A percentile compares a stretch with the other conserved stretches of the same genome.
phyloP scores from a whole-genome alignment of 2,113 vertebrate genomes.

The Athene cunicularia region DNA sequence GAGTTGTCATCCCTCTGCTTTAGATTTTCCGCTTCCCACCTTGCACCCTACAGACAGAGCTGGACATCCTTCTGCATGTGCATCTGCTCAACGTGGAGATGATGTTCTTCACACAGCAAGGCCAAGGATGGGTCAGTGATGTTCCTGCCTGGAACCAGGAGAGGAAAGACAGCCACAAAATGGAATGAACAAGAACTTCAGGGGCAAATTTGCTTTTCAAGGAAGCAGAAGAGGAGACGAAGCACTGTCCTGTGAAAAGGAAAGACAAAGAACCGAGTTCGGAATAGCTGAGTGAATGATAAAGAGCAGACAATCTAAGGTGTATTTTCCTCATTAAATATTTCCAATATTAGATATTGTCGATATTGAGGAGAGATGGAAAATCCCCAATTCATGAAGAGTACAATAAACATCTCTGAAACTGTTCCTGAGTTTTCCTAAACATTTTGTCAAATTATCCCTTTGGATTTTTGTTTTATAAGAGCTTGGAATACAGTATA shows the following conservation, averaged over 20 bases:
- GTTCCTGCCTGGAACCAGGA: not conserved
- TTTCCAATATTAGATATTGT: not conserved
- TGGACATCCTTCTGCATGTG: rapidly evolving
- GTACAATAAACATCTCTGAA: not conserved
- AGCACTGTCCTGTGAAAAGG: not conserved
- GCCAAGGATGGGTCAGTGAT: not conserved
- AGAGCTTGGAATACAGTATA: not conserved
- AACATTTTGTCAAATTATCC: not conserved
- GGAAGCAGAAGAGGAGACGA: not conserved
- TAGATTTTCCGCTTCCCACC: not conserved
- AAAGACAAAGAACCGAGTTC: not conserved
- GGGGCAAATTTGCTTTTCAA: not conserved
- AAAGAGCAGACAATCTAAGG: not conserved
- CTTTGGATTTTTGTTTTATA: not conserved
- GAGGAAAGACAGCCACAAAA: not conserved
- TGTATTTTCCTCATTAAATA: not conserved
- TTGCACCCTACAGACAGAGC: not conserved
- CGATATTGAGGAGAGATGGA: not conserved
- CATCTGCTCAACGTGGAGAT: not conserved
- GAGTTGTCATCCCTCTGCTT: not conserved
- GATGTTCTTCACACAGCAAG: not conserved
- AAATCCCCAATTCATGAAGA: not conserved
- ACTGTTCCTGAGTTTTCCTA: not conserved
- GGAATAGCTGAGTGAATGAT: not conserved
- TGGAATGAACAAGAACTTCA: not conserved